Conservation (phyloP, 2,113 vertebrate genomes). For the Corapipo altera region DNA sequence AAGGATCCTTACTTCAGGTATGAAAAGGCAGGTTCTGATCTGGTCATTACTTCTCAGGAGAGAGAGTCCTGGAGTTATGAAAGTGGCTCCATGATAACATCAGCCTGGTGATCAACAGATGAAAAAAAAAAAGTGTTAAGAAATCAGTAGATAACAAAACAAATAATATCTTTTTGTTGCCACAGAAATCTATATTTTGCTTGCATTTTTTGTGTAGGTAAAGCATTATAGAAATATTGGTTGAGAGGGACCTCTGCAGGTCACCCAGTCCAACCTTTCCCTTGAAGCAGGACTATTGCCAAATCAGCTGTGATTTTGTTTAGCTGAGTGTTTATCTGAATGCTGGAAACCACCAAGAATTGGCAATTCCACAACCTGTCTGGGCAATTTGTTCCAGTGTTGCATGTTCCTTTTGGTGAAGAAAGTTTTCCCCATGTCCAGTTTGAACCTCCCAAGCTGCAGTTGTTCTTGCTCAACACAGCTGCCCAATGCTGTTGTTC, state of each 20-base stretch:
- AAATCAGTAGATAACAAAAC: neutral
- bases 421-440: neutral
- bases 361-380: neutral
- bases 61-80: neutral
- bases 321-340: neutral
- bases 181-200: neutral
- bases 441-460: neutral
- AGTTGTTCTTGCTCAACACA: neutral
- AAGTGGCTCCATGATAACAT: neutral
- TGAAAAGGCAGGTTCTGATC: neutral
- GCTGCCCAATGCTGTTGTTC: neutral
- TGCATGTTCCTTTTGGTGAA: neutral
- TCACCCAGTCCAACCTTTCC: neutral
- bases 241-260: constrained; percentile 67
- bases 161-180: neutral
- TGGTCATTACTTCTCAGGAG: neutral
- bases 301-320: neutral
- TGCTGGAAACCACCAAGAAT: neutral
- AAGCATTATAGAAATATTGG: constrained; percentile 1
- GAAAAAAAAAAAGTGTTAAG: neutral
- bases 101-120: neutral
- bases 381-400: neutral
- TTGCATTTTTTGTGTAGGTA: neutral
- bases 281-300: neutral
- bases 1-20: neutral